Percentiles rank a stretch among this genome's conserved stretches.
Conservation (phyloP, 2,888 invertebrate species). For the Baccha elongata region DNA sequence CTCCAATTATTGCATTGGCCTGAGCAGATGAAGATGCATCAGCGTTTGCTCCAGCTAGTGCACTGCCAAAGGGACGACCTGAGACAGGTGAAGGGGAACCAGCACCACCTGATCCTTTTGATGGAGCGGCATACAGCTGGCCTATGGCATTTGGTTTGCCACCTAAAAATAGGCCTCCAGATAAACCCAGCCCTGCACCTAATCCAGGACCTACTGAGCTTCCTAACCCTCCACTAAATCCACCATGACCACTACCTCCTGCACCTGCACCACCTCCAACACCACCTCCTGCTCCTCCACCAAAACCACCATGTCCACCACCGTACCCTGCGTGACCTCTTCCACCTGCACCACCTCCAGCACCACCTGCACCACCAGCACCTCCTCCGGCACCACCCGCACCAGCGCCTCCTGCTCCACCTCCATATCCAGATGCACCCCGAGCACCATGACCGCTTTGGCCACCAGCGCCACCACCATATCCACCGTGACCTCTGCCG, state of each 20-base stretch:
- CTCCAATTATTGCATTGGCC: conserved; percentile 44
- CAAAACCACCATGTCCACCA: conserved; percentile 91
- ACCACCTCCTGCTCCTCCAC: conserved; percentile 14
- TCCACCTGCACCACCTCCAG: conserved; percentile 82
- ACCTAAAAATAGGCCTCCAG: conserved; percentile 3
- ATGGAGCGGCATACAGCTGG: background rate
- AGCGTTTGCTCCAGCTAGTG: conserved; percentile 40
- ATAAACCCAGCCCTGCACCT: conserved; percentile 2
- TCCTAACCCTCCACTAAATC: conserved; percentile 4
- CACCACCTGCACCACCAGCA: conserved; percentile 78
- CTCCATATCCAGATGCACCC: too few species aligned
- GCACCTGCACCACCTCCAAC: conserved; percentile 29
- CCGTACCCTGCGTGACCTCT: conserved; percentile 82
- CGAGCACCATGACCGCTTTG: conserved; percentile 31
- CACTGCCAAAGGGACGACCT: conserved; percentile 1
- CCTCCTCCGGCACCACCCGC: conserved; percentile 50
- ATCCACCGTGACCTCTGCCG: conserved; percentile 35
- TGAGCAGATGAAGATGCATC: conserved; percentile 40
- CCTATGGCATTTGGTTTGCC: background rate
- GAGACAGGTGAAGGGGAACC: background rate
- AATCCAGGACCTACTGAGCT: conserved; percentile 3
- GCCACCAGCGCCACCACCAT: conserved; percentile 19
- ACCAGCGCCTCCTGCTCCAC: conserved; percentile 55
- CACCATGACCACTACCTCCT: conserved; percentile 30
- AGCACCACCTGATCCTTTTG: background rate